Evolutionary conservation across 2,113 vertebrate species (phyloP).

Genomic region (Jacana jacana): DNA sequence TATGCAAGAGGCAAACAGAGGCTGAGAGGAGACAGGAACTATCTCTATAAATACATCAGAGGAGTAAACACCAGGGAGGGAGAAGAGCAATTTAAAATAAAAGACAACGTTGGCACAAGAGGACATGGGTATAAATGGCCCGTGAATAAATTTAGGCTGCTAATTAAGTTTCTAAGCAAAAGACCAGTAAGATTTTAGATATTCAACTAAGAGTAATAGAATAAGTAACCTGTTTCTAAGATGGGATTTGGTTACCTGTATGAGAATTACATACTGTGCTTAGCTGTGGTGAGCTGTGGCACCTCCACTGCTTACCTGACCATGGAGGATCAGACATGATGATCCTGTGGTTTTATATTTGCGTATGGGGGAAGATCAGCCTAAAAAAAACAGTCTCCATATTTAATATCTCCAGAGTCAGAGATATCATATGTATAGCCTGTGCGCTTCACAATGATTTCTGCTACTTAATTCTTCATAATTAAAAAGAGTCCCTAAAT

Average conservation of each 20-base stretch:
- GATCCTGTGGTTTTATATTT: not conserved
- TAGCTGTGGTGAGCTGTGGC: not conserved
- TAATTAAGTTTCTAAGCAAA: slow-evolving; percentile 2
- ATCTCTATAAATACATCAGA: not conserved
- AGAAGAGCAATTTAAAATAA: slow-evolving; percentile 17
- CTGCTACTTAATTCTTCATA: not conserved
- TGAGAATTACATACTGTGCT: not conserved
- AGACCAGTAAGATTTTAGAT: not conserved
- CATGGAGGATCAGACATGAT: not conserved
- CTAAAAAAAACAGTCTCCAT: not conserved
- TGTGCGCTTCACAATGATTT: not conserved
- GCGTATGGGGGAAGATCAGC: not conserved
- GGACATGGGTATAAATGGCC: slow-evolving; percentile 3
- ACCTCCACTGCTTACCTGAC: not conserved
- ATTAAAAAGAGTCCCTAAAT: not conserved
- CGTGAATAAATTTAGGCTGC: slow-evolving; percentile 10
- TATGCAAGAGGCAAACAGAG: not conserved
- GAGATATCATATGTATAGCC: not conserved
- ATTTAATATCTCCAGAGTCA: not conserved
- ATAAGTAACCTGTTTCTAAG: not conserved
- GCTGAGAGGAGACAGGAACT: not conserved
- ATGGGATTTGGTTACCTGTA: not conserved
- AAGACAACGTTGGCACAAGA: not conserved
- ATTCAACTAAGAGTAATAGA: not conserved
- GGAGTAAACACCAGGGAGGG: not conserved